Conservation (phyloP, 1,140 invertebrate species). For the Aphelinus certus region DNA sequence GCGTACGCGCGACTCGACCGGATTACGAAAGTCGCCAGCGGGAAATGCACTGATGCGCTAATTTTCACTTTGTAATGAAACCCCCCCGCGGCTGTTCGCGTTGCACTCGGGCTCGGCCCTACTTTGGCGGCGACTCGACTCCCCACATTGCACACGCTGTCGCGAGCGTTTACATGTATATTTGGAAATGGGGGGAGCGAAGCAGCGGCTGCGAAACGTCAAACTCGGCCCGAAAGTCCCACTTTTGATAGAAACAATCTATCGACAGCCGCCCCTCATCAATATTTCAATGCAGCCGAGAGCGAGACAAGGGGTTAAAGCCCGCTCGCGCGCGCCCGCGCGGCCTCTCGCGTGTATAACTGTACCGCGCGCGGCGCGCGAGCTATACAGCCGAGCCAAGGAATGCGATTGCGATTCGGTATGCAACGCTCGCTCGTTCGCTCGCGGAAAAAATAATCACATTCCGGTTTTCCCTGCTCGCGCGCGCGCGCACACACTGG, state of each 20-base stretch:
- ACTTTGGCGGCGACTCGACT: no score
- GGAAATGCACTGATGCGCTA: not conserved
- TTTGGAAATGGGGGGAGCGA: no score
- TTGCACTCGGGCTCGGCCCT: no score
- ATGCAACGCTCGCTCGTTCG: conserved; percentile 14
- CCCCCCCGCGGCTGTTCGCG: no score
- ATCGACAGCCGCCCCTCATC: not conserved
- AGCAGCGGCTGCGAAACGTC: no score
- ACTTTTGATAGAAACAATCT: no score
- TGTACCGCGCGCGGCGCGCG: conserved; percentile 4
- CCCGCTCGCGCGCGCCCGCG: not conserved
- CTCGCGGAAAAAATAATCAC: conserved; percentile 30
- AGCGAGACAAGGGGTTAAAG: conserved; percentile 1
- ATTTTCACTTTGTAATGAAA: conserved; percentile 6
- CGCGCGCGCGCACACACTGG: no score
- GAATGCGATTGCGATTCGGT: conserved; percentile 41
- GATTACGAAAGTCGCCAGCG: not conserved
- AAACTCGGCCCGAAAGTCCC: no score
- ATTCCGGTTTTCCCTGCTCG: conserved; percentile 27
- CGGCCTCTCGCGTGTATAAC: not conserved
- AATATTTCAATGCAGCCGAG: not conserved
- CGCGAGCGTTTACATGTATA: no score
- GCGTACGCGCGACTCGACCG: not conserved
- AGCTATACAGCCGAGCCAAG: conserved; percentile 2
- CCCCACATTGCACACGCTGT: no score